Base-by-base conservation (phyloP, 2,797 vertebrate species). In the Esox masquinongy region DNA sequence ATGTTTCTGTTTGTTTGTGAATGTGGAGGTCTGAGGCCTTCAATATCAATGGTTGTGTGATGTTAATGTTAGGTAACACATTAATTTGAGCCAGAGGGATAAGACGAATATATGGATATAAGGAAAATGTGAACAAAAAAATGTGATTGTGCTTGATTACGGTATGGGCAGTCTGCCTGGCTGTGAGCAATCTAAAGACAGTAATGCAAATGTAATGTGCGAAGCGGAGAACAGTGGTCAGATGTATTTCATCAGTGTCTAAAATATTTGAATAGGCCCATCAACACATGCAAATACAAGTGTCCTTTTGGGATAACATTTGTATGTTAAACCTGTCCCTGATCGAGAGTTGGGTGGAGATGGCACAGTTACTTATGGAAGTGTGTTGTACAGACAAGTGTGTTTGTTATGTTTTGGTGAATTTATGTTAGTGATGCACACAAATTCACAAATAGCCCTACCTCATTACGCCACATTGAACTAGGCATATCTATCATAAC, bases 221-320 rank as follows among this genome's bases (percentile, higher is more conserved):
- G 39, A 22, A 59, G 43, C 47, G 43, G 50, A 34, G 64, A 43
- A 22, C 61, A 1, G 68, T 83, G 83, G 74, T 72, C 11, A 61
- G 56, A 11, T 17, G 56, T 61, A 4, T 61, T 61, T 61, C 70
- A n/a, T 49, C 50, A 5, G 15, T 53, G 49, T 11, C 43, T 8
- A 11, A 61, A 17, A 68, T 71, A 83, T 88, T 88, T 86, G 84
- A 90, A 86, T 83, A n/a, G 53, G 77, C 74, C 47, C 80, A 79
- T 71, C 47, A 77, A 90, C 70, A 16, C 26, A 71, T 88, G 88
- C 84, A 89, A 90, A 91, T 84, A 72, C 72, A 12, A 31, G 72
- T 75, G 68, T 36, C 69, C 22, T 39, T 79, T 80, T 75, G 70
- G 76, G 77, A 68, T 43, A 75, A 59, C 22, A 68, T 85, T 82